A percentile compares a stretch with the other conserved stretches of the same genome.
Conservation (phyloP, 2,888 invertebrate species). For the Bruchidius siliquastri region DNA sequence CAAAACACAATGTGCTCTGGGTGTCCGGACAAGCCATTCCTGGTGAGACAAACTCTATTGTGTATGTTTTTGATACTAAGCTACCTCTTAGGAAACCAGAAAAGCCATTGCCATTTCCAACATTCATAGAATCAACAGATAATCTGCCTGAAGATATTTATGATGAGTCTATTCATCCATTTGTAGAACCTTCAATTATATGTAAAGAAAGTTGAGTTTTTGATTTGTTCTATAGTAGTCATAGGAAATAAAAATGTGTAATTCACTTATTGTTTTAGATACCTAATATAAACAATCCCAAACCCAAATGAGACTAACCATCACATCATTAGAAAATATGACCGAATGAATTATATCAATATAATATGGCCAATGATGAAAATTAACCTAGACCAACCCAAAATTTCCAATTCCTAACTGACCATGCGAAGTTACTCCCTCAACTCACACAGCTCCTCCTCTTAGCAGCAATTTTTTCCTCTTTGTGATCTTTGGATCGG, state of each 20-base stretch:
- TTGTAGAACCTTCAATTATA: constrained; percentile 65
- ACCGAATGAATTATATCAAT: too few relatives aligned
- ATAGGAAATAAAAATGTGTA: neutral
- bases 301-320: too few relatives aligned
- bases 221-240: neutral
- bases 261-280: too few relatives aligned
- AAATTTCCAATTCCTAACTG: too few relatives aligned
- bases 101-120: constrained; percentile 74
- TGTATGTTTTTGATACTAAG: constrained; percentile 77
- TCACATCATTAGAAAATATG: too few relatives aligned
- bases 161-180: constrained; percentile 70
- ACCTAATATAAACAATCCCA: too few relatives aligned
- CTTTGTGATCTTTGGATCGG: too few relatives aligned
- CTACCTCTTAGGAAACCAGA: constrained; percentile 58
- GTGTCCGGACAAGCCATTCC: constrained; percentile 77
- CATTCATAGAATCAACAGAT: constrained; percentile 58
- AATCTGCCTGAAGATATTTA: constrained; percentile 66
- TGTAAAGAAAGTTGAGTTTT: constrained; percentile 49
- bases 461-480: too few relatives aligned
- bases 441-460: too few relatives aligned
- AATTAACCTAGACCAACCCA: too few relatives aligned
- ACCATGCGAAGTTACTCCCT: too few relatives aligned
- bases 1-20: constrained; percentile 91
- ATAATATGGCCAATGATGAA: too few relatives aligned
- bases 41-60: constrained; percentile 74